A percentile compares a stretch with the other conserved stretches of the same genome.
phyloP scores from a whole-genome alignment of 2,888 invertebrate genomes.

The Trichogramma evanescens region DNA sequence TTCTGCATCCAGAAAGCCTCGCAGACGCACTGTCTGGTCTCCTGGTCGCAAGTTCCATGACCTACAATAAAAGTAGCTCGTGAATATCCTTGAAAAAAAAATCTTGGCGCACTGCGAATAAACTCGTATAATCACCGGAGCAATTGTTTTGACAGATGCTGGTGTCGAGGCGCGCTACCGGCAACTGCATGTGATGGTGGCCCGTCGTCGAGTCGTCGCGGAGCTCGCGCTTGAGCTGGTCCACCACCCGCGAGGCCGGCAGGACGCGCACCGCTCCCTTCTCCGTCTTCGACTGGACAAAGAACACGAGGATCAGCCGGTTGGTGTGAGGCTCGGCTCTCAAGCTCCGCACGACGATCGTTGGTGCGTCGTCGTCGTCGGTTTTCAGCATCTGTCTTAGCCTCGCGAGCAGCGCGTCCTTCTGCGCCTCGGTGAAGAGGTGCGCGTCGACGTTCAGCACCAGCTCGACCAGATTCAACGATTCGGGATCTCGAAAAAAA shows the following conservation, averaged over 20 bases:
- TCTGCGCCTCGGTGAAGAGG: conserved; percentile 62
- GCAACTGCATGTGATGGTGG: conserved; percentile 52
- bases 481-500: conserved; percentile 57
- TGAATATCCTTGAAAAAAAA: not conserved
- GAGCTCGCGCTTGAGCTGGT: conserved; percentile 61
- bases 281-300: conserved; percentile 50
- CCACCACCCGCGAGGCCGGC: conserved; percentile 60
- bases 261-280: conserved; percentile 49
- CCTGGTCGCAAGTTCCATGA: conserved; percentile 82
- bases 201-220: conserved; percentile 61
- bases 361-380: conserved; percentile 54
- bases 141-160: conserved; percentile 87
- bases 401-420: conserved; percentile 72
- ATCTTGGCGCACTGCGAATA: not conserved
- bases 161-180: conserved; percentile 74
- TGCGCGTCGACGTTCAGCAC: conserved; percentile 70
- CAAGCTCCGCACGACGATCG: conserved; percentile 48
- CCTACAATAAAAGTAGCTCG: conserved; percentile 34
- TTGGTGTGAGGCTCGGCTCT: conserved; percentile 50
- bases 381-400: conserved; percentile 66
- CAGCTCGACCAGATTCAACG: conserved; percentile 73
- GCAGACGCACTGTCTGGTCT: conserved; percentile 77
- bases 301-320: conserved; percentile 59
- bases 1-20: conserved; percentile 97
- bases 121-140: conserved; percentile 54